phyloP scores from a whole-genome alignment of 2,888 invertebrate species.

The Phalangium opilio region DNA sequence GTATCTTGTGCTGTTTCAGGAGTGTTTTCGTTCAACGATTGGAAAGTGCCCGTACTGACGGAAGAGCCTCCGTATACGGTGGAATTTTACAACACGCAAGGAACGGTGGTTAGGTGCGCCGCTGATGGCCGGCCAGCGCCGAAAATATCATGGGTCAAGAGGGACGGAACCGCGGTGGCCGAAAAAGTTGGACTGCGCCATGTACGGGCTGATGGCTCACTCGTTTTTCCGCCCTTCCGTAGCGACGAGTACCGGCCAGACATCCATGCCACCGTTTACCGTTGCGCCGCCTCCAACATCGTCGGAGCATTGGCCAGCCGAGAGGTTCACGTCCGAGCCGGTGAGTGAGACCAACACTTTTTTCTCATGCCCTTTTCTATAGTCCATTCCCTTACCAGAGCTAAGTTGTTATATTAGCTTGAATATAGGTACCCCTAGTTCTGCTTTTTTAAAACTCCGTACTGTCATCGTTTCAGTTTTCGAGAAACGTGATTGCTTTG shows the following conservation, averaged over 20 bases:
- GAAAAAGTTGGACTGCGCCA: slow-evolving; percentile 17
- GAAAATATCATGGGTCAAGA: slow-evolving; percentile 17
- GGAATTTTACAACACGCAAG: slow-evolving; percentile 19
- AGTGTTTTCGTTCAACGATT: no score
- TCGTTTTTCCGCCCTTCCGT: slow-evolving; percentile 86
- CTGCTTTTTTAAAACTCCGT: no score
- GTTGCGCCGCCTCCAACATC: slow-evolving; percentile 73
- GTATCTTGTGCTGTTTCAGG: no score
- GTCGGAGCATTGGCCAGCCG: slow-evolving; percentile 81
- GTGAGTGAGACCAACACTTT: slow-evolving; percentile 41
- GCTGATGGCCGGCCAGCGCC: slow-evolving; percentile 17
- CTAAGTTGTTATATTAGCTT: no score
- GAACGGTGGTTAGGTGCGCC: slow-evolving; percentile 16
- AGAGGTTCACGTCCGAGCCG: slow-evolving; percentile 85
- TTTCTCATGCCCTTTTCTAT: no score
- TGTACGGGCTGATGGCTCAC: slow-evolving; percentile 48
- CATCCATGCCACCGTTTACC: slow-evolving; percentile 85
- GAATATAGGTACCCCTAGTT: no score
- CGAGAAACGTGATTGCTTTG: no score
- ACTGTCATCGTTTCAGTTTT: no score
- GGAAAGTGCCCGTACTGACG: slow-evolving; percentile 14
- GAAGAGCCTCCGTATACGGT: slow-evolving; percentile 17
- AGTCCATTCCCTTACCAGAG: no score
- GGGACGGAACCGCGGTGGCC: slow-evolving; percentile 14
- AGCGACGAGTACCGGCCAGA: slow-evolving; percentile 85